Evolutionary conservation across 2,888 invertebrate species (phyloP).

Genomic region (Eilema depressum): DNA sequence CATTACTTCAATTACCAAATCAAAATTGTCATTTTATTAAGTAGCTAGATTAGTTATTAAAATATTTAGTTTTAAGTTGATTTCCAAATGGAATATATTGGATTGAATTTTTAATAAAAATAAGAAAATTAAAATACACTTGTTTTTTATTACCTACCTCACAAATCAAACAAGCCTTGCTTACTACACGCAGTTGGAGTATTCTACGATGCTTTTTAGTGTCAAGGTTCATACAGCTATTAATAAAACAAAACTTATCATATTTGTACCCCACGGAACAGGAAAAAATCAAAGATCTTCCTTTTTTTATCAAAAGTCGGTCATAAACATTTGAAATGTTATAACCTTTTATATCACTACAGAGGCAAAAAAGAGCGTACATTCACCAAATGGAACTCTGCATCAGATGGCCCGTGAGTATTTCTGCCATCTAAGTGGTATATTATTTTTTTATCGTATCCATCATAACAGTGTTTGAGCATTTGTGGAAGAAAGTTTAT

Average conservation of each 20-base stretch:
- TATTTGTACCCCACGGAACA: not conserved
- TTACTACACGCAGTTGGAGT: too few relatives aligned
- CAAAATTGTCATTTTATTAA: constrained; percentile 64
- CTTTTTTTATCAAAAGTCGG: not conserved
- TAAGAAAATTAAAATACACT: not conserved
- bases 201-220: not conserved
- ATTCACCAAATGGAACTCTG: too few relatives aligned
- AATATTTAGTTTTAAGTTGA: constrained; percentile 73
- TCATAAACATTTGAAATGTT: too few relatives aligned
- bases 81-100: constrained; percentile 66
- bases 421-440: too few relatives aligned
- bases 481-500: not conserved
- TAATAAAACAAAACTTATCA: not conserved
- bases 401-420: too few relatives aligned
- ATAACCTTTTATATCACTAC: too few relatives aligned
- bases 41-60: constrained; percentile 76
- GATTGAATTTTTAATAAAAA: constrained; percentile 58
- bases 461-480: not conserved
- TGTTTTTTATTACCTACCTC: not conserved
- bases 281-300: not conserved
- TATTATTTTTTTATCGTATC: too few relatives aligned
- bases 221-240: not conserved
- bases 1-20: not conserved
- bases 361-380: too few relatives aligned
- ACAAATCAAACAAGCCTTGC: not conserved